Evolutionary conservation across 2,113 vertebrate genomes (phyloP).

Genomic region (Dipodomys stephensi): DNA sequence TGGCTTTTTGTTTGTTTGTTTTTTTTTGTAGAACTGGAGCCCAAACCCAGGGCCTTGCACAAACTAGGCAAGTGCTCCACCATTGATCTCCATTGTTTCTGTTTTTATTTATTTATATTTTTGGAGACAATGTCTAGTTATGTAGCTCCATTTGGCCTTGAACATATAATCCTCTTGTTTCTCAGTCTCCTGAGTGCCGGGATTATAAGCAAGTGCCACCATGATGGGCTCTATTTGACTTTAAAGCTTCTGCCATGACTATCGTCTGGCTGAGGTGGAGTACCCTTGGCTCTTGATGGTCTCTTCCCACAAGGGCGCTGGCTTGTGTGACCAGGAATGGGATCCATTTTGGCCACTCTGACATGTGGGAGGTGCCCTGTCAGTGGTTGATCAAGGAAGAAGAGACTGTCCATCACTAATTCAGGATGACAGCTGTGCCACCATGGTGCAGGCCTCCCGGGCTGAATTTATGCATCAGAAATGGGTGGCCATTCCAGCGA

Average conservation of each 20-base stretch:
- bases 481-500: slow-evolving; percentile 81
- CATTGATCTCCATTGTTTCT: background rate
- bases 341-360: background rate
- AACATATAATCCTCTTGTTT: background rate
- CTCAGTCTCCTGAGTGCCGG: background rate
- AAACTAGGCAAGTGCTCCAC: background rate
- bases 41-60: background rate
- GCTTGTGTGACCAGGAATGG: no score
- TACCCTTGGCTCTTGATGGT: accelerated
- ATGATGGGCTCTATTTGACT: background rate
- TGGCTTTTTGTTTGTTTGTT: no score
- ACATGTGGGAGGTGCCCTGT: background rate
- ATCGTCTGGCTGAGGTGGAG: background rate
- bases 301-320: background rate
- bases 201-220: background rate
- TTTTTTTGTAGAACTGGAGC: background rate
- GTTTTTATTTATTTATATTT: no score
- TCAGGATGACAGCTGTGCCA: slow-evolving; percentile 74
- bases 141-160: background rate
- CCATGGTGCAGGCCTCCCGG: slow-evolving; percentile 78
- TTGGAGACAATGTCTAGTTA: background rate
- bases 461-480: slow-evolving; percentile 79
- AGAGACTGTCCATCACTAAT: background rate
- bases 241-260: background rate
- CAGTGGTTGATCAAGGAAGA: background rate